Percentiles rank a stretch among this genome's conserved stretches.
Conservation (phyloP, 1,140 invertebrate species). For the Zaprionus camerounensis region DNA sequence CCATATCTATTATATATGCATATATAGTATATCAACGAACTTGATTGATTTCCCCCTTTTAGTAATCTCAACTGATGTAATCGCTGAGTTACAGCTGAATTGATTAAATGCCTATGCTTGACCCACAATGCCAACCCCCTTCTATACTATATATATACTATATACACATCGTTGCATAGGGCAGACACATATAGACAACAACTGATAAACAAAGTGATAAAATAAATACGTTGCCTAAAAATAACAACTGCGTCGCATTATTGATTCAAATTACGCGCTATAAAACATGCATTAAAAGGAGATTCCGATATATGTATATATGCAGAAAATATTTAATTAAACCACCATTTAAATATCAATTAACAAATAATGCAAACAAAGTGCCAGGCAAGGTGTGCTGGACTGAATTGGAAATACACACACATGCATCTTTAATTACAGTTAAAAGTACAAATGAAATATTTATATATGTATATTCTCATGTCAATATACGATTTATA, state of each 20-base stretch:
- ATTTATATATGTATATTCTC: conserved; percentile 8
- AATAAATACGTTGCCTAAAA: conserved; percentile 65
- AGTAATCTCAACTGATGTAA: conserved; percentile 47
- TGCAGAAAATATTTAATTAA: conserved; percentile 37
- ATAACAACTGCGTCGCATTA: conserved; percentile 63
- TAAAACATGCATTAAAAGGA: conserved; percentile 44
- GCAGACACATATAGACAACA: conserved; percentile 12
- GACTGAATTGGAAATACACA: conserved; percentile 39
- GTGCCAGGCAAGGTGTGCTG: conserved; percentile 24
- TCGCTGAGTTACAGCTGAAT: conserved; percentile 39
- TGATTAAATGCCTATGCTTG: conserved; percentile 59
- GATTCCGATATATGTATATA: not conserved
- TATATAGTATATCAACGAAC: not conserved
- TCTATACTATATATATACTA: conserved; percentile 2
- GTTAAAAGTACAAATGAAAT: not conserved
- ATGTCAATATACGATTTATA: conserved; percentile 16
- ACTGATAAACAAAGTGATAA: conserved; percentile 77
- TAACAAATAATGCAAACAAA: conserved; percentile 26
- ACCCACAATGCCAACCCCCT: conserved; percentile 22
- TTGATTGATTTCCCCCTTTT: conserved; percentile 10
- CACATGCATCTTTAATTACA: conserved; percentile 3
- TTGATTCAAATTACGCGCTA: conserved; percentile 66
- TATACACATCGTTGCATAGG: not conserved
- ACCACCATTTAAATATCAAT: conserved; percentile 58
- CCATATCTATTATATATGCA: not conserved